Evolutionary conservation across 2,888 invertebrate species (phyloP).

Genomic region (Arge pagana): DNA sequence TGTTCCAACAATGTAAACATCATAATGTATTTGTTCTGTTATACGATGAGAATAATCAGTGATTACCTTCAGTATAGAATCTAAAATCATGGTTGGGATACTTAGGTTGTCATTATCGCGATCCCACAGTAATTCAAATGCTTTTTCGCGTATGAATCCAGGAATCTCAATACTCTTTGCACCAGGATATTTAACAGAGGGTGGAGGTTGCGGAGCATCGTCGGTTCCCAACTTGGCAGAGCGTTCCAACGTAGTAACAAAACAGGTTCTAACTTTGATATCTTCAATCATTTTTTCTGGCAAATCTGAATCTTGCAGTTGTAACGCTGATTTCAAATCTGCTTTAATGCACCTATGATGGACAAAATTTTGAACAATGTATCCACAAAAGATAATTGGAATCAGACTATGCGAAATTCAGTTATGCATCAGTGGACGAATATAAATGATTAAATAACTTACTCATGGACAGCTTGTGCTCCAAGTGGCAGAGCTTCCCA

Average conservation of each 20-base stretch:
- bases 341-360: slow-evolving; percentile 40
- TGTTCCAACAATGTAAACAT: too few species aligned
- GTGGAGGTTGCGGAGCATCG: slow-evolving; percentile 61
- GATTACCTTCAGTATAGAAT: slow-evolving; percentile 73
- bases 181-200: slow-evolving; percentile 71
- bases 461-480: slow-evolving; percentile 72
- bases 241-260: slow-evolving; percentile 78
- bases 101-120: slow-evolving; percentile 82
- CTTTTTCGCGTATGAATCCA: slow-evolving; percentile 76
- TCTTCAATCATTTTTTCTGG: slow-evolving; percentile 61
- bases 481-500: slow-evolving; percentile 83
- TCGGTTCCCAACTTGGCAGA: slow-evolving; percentile 63
- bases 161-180: slow-evolving; percentile 68
- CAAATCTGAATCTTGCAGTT: slow-evolving; percentile 43
- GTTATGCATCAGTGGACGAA: not conserved
- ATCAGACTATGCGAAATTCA: not conserved
- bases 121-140: slow-evolving; percentile 84
- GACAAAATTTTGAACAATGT: not conserved
- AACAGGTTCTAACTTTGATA: slow-evolving; percentile 80
- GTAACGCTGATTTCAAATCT: slow-evolving; percentile 34
- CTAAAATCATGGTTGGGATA: slow-evolving; percentile 82
- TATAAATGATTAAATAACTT: slow-evolving; percentile 44
- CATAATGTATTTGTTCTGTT: not conserved
- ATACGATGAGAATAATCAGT: not conserved
- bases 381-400: not conserved